These are phyloP conservation scores for Electrophaes corylata DNA, from an alignment of 2,888 invertebrate genomes.

Conservation along the genomic window DNA sequence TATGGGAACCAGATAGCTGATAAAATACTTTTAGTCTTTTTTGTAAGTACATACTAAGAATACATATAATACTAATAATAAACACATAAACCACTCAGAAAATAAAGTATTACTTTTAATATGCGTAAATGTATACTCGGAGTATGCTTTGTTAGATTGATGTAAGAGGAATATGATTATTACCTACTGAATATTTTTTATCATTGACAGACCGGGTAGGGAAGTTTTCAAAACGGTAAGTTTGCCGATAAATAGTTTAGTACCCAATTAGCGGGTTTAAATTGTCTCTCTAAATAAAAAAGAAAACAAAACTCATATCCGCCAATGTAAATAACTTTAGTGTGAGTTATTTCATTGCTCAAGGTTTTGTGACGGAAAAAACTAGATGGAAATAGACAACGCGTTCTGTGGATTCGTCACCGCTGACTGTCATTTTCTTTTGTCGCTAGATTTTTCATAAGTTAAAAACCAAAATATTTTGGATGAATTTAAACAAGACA, in stretches of 20 bases:
- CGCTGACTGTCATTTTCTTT: slow-evolving; percentile 44
- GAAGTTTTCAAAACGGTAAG: not conserved
- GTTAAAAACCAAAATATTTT: slow-evolving; percentile 26
- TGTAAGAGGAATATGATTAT: too few species aligned
- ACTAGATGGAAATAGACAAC: slow-evolving; percentile 48
- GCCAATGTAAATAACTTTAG: slow-evolving; percentile 45
- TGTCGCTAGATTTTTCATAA: slow-evolving; percentile 33
- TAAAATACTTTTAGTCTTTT: too few species aligned
- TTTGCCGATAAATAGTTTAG: slow-evolving; percentile 19
- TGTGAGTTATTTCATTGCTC: slow-evolving; percentile 46
- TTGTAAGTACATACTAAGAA: too few species aligned
- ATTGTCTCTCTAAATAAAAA: slow-evolving; percentile 33
- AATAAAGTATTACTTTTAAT: too few species aligned
- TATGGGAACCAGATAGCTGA: too few species aligned
- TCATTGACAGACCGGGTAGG: too few species aligned
- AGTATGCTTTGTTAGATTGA: too few species aligned
- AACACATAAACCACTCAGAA: too few species aligned
- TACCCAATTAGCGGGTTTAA: slow-evolving; percentile 30
- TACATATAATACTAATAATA: too few species aligned
- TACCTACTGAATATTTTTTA: too few species aligned
- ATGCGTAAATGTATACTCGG: too few species aligned
- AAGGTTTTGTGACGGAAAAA: slow-evolving; percentile 53
- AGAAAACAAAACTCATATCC: slow-evolving; percentile 39
- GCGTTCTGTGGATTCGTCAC: slow-evolving; percentile 51
- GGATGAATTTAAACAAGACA: not conserved